A percentile compares a stretch with the other conserved stretches of the same genome.
Evolutionary conservation across 2,113 vertebrate genomes (phyloP).

Genomic region (Ciconia stormi): DNA sequence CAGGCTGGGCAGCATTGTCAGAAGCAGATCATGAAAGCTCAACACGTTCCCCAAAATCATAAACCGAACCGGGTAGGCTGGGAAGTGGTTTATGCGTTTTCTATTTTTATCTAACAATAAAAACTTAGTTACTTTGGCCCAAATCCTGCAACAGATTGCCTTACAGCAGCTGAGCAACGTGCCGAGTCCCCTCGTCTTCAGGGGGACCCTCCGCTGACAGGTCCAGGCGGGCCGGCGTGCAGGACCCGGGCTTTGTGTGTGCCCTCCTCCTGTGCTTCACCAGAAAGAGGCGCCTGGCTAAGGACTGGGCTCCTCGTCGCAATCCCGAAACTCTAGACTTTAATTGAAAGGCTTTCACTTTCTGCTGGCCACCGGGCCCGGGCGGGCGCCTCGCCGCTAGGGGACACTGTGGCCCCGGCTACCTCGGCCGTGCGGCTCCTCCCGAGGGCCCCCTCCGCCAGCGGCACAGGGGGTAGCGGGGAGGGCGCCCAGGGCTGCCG

Average conservation of each 20-base stretch:
- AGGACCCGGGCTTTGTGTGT: accelerated
- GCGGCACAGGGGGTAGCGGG: neutral
- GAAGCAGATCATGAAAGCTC: neutral
- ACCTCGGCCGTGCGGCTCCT: neutral
- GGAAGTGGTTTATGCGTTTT: neutral
- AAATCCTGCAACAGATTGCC: neutral
- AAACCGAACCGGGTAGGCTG: neutral
- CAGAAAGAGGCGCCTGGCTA: neutral
- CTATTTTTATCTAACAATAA: neutral
- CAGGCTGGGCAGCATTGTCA: neutral
- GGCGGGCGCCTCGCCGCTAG: neutral
- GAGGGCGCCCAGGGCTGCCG: neutral
- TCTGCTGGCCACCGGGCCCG: neutral
- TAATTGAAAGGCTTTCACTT: neutral
- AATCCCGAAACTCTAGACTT: neutral
- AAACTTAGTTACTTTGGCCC: neutral
- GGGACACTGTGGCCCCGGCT: neutral
- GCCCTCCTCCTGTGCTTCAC: neutral
- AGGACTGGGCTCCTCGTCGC: accelerated
- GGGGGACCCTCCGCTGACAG: neutral
- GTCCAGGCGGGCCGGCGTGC: accelerated
- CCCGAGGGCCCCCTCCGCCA: neutral
- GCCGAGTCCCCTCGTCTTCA: neutral
- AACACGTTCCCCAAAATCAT: neutral
- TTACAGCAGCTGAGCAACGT: neutral